Base-by-base conservation (phyloP, 1,140 invertebrate genomes). In the Lethrus apterus region DNA sequence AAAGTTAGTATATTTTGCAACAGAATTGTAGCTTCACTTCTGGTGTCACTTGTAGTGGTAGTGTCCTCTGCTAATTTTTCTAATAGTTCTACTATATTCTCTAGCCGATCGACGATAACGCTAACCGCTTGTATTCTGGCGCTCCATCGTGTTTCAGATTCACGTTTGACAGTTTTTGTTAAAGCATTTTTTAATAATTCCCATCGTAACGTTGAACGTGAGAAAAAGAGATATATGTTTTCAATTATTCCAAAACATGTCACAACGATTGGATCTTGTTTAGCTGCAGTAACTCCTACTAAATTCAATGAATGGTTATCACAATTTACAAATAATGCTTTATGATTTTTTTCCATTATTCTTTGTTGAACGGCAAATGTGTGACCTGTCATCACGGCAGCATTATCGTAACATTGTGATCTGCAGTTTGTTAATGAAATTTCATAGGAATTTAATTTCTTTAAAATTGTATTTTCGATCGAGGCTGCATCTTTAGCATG, bases 11-110 rank as follows among this genome's bases (percentile, higher is more conserved):
- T 40, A 19, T 40, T 40, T 40, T 40, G 36, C 19, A 40, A 40
- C 9, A 40, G 8, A 40, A 11, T 40, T 40, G 36, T 40, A 40
- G 36, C 17, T 40, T 40, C 36, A 19, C 18, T 40, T 40, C 14
- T 40, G 44, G 51, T 63, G 62, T 44, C 55, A 58, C 44, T 51
- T 26, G 23, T 42, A 26, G 13, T 10, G 13, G 31, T 33, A 26
- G 5, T 5, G 23, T 26, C 23, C 23, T 26, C 23, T 26, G 23
- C 23, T 7, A 26, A 26, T 26, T 26, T 26, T 26, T 26, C 23
- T n/a, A 26, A 26, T 26, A 26, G 5, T 26, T n/a, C 23, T 26
- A 26, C n/a, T 26, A 26, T 7, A 5, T 26, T n/a, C n/a, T 26
- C 23, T n/a, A 26, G 23, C 23, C n/a, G 5, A 26, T 26, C 23